Evolutionary conservation across 2,113 vertebrate species (phyloP).

Genomic region (Loxodonta africana): DNA sequence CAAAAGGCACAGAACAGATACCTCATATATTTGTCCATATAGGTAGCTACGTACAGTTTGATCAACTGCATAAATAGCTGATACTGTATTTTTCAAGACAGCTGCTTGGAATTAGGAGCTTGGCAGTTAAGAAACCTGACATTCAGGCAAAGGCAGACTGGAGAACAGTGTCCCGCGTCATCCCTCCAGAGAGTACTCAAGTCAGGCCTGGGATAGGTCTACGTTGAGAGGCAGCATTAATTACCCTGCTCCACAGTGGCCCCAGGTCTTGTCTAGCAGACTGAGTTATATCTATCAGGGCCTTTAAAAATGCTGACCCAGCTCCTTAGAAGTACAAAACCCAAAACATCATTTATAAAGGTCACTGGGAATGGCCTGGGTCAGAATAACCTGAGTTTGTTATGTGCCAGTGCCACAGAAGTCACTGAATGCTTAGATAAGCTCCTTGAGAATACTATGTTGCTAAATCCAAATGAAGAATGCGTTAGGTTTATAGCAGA

Average conservation of each 20-base stretch:
- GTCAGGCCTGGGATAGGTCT: slow-evolving; percentile 59
- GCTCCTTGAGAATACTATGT: slow-evolving; percentile 36
- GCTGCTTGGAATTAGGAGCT: slow-evolving; percentile 73
- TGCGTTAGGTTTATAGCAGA: slow-evolving; percentile 25
- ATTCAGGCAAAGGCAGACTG: slow-evolving; percentile 41
- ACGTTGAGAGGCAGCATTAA: slow-evolving; percentile 54
- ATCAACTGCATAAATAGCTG: slow-evolving; percentile 20
- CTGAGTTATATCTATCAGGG: slow-evolving; percentile 67
- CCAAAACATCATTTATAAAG: slow-evolving; percentile 72
- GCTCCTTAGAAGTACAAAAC: slow-evolving; percentile 76
- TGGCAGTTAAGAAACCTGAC: slow-evolving; percentile 6
- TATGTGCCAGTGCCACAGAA: slow-evolving; percentile 40
- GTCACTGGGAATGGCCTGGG: slow-evolving; percentile 68
- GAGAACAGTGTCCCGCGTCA: slow-evolving; percentile 7
- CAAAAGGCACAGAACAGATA: slow-evolving; percentile 6
- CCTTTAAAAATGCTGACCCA: slow-evolving; percentile 74
- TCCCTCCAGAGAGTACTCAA: slow-evolving; percentile 44
- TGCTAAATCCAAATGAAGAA: slow-evolving; percentile 65
- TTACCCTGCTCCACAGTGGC: slow-evolving; percentile 44
- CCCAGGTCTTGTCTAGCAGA: slow-evolving; percentile 65
- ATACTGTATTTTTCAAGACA: slow-evolving; percentile 56
- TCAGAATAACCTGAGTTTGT: slow-evolving; percentile 60
- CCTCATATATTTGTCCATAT: not conserved
- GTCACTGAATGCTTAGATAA: slow-evolving; percentile 30
- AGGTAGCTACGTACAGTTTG: not conserved